phyloP scores from a whole-genome alignment of 2,888 invertebrate genomes.

The Catocala fraxini region DNA sequence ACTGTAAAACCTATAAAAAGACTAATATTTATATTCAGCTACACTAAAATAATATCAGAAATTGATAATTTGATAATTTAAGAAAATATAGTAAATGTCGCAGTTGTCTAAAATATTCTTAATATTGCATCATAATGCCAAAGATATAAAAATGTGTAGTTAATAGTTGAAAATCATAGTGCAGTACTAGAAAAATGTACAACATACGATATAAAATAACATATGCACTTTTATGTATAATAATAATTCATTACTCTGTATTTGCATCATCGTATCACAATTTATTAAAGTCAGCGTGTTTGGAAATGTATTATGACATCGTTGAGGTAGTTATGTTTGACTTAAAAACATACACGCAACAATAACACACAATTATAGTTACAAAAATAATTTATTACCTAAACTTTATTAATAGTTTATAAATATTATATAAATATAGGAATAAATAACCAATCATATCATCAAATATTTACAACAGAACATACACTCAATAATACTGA shows the following conservation, averaged over 20 bases:
- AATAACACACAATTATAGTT: constrained; percentile 15
- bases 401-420: constrained; percentile 25
- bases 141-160: too few species aligned
- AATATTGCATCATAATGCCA: too few species aligned
- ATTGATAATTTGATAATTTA: too few species aligned
- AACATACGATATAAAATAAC: not conserved
- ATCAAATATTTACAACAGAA: constrained; percentile 42
- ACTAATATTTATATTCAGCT: too few species aligned
- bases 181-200: not conserved
- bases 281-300: constrained; percentile 38
- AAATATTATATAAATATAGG: constrained; percentile 18
- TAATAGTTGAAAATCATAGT: too few species aligned
- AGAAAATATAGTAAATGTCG: too few species aligned
- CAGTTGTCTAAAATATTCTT: too few species aligned
- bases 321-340: constrained; percentile 24
- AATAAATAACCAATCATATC: constrained; percentile 23
- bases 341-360: constrained; percentile 32
- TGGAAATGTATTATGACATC: constrained; percentile 38
- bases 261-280: constrained; percentile 25
- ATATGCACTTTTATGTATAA: not conserved
- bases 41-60: too few species aligned
- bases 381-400: constrained; percentile 32
- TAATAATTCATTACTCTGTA: constrained; percentile 36
- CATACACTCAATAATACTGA: constrained; percentile 51
- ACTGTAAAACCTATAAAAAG: too few species aligned